These are phyloP conservation scores for Alligator mississippiensis DNA, from an alignment of 2,113 vertebrate species.

Conservation along the genomic window DNA sequence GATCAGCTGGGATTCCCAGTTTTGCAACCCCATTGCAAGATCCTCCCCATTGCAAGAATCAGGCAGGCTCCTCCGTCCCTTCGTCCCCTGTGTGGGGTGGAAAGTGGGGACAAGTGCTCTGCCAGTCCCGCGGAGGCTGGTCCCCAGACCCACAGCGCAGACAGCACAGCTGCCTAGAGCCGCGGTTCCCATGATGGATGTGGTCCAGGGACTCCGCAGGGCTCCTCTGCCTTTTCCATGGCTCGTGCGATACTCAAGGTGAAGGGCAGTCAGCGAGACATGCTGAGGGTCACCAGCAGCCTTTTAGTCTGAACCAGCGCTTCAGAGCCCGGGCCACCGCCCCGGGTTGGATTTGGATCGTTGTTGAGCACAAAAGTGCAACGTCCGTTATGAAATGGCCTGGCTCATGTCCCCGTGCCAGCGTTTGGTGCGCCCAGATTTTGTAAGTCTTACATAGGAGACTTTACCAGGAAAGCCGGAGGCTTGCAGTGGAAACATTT, in stretches of 20 bases:
- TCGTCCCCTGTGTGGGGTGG: neutral
- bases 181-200: too few relatives aligned
- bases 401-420: neutral
- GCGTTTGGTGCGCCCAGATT: neutral
- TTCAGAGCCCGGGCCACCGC: too few relatives aligned
- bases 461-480: neutral
- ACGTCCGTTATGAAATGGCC: neutral
- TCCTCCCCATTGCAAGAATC: neutral
- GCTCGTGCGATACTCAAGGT: too few relatives aligned
- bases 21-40: neutral
- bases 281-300: too few relatives aligned
- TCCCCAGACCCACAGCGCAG: neutral
- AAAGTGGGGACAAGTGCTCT: neutral
- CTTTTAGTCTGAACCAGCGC: too few relatives aligned
- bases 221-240: too few relatives aligned
- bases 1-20: neutral
- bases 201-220: too few relatives aligned
- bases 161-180: too few relatives aligned
- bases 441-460: neutral
- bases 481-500: neutral
- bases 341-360: too few relatives aligned
- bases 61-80: neutral
- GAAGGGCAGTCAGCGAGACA: too few relatives aligned
- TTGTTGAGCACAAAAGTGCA: too few relatives aligned
- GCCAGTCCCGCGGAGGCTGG: neutral